Evolutionary conservation across 2,113 vertebrate genomes (phyloP).

Genomic region (Callionymus lyra): DNA sequence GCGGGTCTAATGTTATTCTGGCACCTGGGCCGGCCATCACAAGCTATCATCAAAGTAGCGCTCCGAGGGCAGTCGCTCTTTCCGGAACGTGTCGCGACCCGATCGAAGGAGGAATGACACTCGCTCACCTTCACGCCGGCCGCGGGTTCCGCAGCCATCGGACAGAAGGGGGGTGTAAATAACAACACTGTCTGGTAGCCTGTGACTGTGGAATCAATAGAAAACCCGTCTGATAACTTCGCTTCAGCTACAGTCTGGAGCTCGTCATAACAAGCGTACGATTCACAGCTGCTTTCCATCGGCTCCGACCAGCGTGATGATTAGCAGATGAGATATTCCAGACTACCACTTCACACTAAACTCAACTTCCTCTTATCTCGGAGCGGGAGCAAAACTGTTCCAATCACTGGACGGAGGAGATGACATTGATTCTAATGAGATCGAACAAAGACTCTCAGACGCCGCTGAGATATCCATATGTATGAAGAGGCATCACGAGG

Average conservation of each 20-base stretch:
- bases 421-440: conserved; percentile 32
- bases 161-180: conserved; percentile 7
- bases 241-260: too few relatives aligned
- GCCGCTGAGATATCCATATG: conserved; percentile 29
- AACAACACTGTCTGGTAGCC: conserved; percentile 5
- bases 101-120: conserved; percentile 21
- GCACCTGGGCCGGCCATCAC: conserved; percentile 62
- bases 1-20: conserved; percentile 60
- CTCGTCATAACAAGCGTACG: too few relatives aligned
- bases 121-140: conserved; percentile 22
- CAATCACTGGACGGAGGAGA: conserved; percentile 25
- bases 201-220: not conserved
- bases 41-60: conserved; percentile 57
- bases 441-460: conserved; percentile 19
- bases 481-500: conserved; percentile 33
- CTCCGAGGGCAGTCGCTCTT: conserved; percentile 49
- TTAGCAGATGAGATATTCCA: conserved; percentile 8
- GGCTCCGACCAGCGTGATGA: not conserved
- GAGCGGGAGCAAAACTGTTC: conserved; percentile 13
- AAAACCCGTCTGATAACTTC: not conserved
- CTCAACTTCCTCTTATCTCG: conserved; percentile 16
- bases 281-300: too few relatives aligned
- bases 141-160: conserved; percentile 2
- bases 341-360: not conserved
- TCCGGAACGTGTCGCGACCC: conserved; percentile 37